Conservation (phyloP, 2,888 invertebrate species). For the Synanthedon myopaeformis region DNA sequence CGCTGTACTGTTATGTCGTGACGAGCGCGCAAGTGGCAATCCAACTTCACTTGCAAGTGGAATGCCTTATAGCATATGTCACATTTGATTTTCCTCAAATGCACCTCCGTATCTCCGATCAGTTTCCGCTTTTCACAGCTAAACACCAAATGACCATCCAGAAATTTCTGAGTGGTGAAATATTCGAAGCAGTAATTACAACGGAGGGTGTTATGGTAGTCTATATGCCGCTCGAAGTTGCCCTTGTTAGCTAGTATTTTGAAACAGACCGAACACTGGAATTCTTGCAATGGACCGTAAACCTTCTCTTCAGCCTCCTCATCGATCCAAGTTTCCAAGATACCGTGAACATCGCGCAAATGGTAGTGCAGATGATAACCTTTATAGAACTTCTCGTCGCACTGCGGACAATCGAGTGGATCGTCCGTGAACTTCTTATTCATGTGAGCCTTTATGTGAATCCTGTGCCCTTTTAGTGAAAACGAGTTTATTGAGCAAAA, state of each 20-base stretch:
- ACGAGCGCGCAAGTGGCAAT: conserved; percentile 55
- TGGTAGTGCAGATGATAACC: conserved; percentile 59
- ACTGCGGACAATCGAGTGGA: conserved; percentile 51
- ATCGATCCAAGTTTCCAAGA: conserved; percentile 57
- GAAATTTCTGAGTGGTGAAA: conserved; percentile 50
- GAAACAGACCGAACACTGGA: conserved; percentile 59
- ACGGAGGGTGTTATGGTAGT: conserved; percentile 58
- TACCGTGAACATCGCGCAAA: conserved; percentile 44
- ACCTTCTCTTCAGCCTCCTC: conserved; percentile 34
- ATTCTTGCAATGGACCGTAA: conserved; percentile 46
- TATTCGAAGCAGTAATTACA: conserved; percentile 65
- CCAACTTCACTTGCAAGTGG: conserved; percentile 59
- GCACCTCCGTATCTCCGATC: conserved; percentile 51
- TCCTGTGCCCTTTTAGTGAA: conserved; percentile 46
- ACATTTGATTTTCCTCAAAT: conserved; percentile 55
- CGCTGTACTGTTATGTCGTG: conserved; percentile 37
- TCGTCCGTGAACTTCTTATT: conserved; percentile 47
- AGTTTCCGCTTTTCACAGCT: conserved; percentile 55
- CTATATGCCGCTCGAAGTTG: conserved; percentile 61
- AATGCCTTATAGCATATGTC: conserved; percentile 61
- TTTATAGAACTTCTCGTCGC: conserved; percentile 45
- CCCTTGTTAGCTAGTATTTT: conserved; percentile 58
- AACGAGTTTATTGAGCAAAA: conserved; percentile 58
- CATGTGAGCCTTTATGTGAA: conserved; percentile 55
- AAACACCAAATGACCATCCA: conserved; percentile 58